A percentile compares a stretch with the other conserved stretches of the same genome.
These are phyloP conservation scores for Xiphophorus hellerii DNA, from an alignment of 2,113 vertebrate genomes.

Conservation along the genomic window DNA sequence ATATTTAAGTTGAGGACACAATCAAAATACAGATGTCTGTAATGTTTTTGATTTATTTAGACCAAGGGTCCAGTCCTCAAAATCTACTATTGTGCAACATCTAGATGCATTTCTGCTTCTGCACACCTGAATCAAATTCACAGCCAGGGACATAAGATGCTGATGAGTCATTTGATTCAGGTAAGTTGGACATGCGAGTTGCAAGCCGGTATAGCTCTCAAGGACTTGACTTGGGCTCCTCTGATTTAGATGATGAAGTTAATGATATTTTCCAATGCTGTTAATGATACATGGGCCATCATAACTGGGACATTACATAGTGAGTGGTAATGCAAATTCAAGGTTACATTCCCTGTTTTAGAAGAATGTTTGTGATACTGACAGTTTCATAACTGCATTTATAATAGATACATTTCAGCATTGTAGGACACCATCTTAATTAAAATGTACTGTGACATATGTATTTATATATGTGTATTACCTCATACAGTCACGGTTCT, in stretches of 20 bases:
- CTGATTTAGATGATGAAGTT: not conserved
- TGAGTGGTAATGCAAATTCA: not conserved
- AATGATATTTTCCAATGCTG: not conserved
- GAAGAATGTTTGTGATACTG: not conserved
- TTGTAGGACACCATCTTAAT: not conserved
- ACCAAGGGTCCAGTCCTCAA: too few species aligned
- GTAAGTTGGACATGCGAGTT: too few species aligned
- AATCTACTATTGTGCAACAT: too few species aligned
- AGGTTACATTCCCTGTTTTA: not conserved
- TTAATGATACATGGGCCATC: not conserved
- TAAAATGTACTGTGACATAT: not conserved
- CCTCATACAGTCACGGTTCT: not conserved
- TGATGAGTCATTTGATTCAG: too few species aligned
- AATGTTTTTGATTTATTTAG: too few species aligned
- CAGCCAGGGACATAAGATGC: too few species aligned
- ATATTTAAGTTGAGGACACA: not conserved
- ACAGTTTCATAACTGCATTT: not conserved
- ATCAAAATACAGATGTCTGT: not conserved
- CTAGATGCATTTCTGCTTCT: too few species aligned
- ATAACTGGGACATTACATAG: not conserved
- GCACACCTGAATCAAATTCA: too few species aligned
- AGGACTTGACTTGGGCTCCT: too few species aligned
- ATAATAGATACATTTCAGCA: not conserved
- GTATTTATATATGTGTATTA: not conserved
- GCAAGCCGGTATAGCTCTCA: too few species aligned